phyloP scores from a whole-genome alignment of 2,113 vertebrate genomes.

The Macrotis lagotis region DNA sequence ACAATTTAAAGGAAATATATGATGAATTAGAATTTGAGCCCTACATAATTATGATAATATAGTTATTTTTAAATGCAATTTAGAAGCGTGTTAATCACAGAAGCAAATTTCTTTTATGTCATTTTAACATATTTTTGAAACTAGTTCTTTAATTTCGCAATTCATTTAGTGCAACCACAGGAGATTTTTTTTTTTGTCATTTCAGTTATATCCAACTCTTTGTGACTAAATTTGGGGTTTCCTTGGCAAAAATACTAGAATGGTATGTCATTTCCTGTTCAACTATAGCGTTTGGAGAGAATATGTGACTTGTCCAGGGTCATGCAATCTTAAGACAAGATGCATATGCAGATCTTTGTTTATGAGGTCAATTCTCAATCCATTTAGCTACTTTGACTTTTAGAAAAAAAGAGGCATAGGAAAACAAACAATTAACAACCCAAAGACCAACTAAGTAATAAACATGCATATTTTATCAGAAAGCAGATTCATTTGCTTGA shows the following conservation, averaged over 20 bases:
- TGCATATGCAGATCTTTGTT: no score
- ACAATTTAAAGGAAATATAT: background rate
- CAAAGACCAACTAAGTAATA: background rate
- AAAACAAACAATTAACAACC: no score
- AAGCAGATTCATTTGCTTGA: background rate
- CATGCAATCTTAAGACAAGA: no score
- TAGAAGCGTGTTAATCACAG: background rate
- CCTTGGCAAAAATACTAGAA: no score
- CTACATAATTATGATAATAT: background rate
- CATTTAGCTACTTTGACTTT: no score
- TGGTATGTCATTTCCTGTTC: no score
- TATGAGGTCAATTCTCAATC: no score
- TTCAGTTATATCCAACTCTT: no score
- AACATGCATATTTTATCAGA: background rate
- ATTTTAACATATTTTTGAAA: background rate
- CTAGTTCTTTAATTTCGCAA: background rate
- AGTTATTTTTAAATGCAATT: background rate
- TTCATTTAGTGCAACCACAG: background rate
- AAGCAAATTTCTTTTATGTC: background rate
- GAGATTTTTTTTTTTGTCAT: background rate
- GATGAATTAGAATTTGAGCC: background rate
- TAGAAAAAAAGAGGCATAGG: no score
- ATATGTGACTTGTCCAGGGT: no score
- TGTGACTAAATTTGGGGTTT: no score
- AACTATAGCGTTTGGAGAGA: no score